Conservation (phyloP, 1,140 invertebrate species). For the Protaetia brevitarsis region DNA sequence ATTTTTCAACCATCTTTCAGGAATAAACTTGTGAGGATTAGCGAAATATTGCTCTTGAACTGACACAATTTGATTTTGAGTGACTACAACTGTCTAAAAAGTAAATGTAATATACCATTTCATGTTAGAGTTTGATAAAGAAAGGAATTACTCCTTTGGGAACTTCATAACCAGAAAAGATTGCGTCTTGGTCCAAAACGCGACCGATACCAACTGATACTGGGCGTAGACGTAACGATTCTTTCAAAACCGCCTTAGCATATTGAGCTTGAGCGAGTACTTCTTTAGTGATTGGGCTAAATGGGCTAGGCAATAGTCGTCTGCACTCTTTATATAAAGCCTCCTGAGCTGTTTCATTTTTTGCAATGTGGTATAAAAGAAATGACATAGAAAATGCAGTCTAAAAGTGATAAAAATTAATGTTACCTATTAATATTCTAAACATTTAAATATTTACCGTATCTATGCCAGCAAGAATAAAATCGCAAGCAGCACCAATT, state of each 20-base stretch:
- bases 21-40: constrained; percentile 65
- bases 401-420: constrained; percentile 55
- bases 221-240: constrained; percentile 79
- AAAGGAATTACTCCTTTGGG: constrained; percentile 72
- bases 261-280: constrained; percentile 65
- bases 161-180: constrained; percentile 78
- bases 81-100: constrained; percentile 80
- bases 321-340: constrained; percentile 66
- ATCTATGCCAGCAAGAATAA: constrained; percentile 82
- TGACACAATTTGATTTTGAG: constrained; percentile 80
- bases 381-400: constrained; percentile 79
- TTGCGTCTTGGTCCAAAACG: constrained; percentile 68
- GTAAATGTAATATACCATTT: constrained; percentile 32
- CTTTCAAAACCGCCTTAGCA: constrained; percentile 77
- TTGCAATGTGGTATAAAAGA: constrained; percentile 76
- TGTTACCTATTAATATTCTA: background rate
- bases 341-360: constrained; percentile 69
- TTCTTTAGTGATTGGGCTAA: constrained; percentile 56
- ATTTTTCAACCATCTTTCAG: constrained; percentile 72
- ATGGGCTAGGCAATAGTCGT: constrained; percentile 53
- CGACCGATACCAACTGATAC: constrained; percentile 79
- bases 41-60: constrained; percentile 68
- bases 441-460: constrained; percentile 58
- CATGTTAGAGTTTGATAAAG: background rate
- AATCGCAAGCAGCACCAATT: constrained; percentile 76